phyloP scores from a whole-genome alignment of 2,113 vertebrate species.

The Egretta garzetta region DNA sequence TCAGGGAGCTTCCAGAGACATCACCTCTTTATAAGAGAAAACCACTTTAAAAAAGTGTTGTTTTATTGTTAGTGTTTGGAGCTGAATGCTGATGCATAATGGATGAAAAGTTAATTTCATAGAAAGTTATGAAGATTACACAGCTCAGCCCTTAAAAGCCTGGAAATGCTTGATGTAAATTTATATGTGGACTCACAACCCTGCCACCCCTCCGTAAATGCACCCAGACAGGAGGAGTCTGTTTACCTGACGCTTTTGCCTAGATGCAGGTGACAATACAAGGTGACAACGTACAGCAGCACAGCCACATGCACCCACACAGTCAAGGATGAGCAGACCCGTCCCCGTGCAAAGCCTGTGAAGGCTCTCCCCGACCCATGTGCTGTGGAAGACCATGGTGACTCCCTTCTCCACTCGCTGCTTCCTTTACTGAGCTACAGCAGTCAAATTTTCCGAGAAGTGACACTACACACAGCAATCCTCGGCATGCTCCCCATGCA shows the following conservation, averaged over 20 bases:
- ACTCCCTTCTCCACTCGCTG: not conserved
- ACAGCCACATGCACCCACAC: rapidly evolving
- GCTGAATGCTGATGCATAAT: not conserved
- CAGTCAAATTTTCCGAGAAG: not conserved
- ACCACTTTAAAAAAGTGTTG: not conserved
- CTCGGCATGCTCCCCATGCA: rapidly evolving
- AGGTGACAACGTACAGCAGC: not conserved
- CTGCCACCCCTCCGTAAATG: not conserved
- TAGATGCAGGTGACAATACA: not conserved
- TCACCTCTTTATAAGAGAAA: not conserved
- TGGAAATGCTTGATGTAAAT: not conserved
- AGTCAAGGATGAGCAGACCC: not conserved
- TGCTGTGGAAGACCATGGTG: not conserved
- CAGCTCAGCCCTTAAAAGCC: not conserved
- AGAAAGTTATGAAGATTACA: not conserved
- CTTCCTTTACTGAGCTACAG: not conserved
- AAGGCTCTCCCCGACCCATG: not conserved
- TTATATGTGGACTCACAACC: not conserved
- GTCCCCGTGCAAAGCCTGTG: not conserved
- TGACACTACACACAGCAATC: not conserved
- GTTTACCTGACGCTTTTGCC: rapidly evolving
- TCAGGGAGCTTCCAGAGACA: not conserved
- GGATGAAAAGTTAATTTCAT: not conserved
- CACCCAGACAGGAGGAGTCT: not conserved
- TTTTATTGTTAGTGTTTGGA: not conserved